Evolutionary conservation across 35 echinoderm and acorn worm species (phyloP).

Genomic region (Stichopus chloronotus): DNA sequence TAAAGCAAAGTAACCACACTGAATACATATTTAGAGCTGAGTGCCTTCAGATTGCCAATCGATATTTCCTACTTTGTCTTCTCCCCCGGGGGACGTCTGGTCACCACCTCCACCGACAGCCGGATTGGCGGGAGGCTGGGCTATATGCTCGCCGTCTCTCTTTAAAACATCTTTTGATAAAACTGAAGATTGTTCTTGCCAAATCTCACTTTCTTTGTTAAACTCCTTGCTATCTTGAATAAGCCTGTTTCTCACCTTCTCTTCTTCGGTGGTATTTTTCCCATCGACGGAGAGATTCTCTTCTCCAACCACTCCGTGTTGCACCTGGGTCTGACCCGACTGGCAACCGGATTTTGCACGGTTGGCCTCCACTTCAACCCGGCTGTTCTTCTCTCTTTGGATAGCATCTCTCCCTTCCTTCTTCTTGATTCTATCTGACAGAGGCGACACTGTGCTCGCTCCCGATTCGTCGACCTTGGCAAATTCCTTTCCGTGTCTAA

Average conservation of each 20-base stretch:
- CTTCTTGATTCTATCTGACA: not conserved
- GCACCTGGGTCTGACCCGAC: not conserved
- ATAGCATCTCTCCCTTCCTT: not conserved
- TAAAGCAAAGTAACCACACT: not conserved
- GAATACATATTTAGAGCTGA: not conserved
- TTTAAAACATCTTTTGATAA: constrained; percentile 22
- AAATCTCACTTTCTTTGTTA: constrained; percentile 1
- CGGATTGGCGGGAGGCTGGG: not conserved
- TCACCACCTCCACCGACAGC: not conserved
- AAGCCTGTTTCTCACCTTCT: not conserved
- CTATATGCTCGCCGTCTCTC: constrained; percentile 7
- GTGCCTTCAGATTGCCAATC: not conserved
- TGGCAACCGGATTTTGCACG: not conserved
- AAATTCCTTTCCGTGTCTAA: not conserved
- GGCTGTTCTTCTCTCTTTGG: not conserved
- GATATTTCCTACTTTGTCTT: not conserved
- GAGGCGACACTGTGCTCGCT: not conserved
- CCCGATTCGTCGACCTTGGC: not conserved
- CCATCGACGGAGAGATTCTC: not conserved
- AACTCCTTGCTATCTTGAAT: not conserved
- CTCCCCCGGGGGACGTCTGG: not conserved
- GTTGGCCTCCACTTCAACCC: not conserved
- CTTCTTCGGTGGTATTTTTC: not conserved
- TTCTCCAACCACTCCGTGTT: not conserved
- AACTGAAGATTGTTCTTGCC: constrained; percentile 25